Conservation (phyloP, 1,140 invertebrate genomes). For the Aphaenogaster floridana region DNA sequence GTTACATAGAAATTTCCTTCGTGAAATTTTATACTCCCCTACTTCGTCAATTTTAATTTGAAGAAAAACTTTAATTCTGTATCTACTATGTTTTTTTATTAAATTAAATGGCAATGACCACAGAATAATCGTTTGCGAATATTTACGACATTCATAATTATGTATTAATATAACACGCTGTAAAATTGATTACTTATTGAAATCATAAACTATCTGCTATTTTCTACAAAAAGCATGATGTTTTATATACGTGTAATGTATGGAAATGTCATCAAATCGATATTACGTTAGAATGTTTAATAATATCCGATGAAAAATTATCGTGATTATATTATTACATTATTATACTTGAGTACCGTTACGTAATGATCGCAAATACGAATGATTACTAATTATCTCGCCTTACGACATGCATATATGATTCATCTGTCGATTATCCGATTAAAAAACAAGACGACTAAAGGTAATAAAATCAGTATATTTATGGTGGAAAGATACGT, state of each 20-base stretch:
- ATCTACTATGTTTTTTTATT: background rate
- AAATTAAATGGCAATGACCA: background rate
- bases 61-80: background rate
- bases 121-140: background rate
- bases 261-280: background rate
- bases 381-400: background rate
- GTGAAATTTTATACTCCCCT: background rate
- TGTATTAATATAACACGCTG: background rate
- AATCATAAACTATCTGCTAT: background rate
- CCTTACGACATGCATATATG: background rate
- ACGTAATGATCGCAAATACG: slow-evolving; percentile 2
- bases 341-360: slow-evolving; percentile 18
- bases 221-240: background rate
- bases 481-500: background rate
- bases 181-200: background rate
- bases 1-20: background rate
- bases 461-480: slow-evolving; percentile 1
- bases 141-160: background rate
- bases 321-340: background rate
- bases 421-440: slow-evolving; percentile 3
- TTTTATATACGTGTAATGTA: background rate
- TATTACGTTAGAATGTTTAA: background rate
- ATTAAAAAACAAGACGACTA: background rate
- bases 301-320: background rate
- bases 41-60: background rate